A percentile compares a stretch with the other conserved stretches of the same genome.
These are phyloP conservation scores for Dryas iulia DNA, from an alignment of 1,140 invertebrate species.

Conservation along the genomic window DNA sequence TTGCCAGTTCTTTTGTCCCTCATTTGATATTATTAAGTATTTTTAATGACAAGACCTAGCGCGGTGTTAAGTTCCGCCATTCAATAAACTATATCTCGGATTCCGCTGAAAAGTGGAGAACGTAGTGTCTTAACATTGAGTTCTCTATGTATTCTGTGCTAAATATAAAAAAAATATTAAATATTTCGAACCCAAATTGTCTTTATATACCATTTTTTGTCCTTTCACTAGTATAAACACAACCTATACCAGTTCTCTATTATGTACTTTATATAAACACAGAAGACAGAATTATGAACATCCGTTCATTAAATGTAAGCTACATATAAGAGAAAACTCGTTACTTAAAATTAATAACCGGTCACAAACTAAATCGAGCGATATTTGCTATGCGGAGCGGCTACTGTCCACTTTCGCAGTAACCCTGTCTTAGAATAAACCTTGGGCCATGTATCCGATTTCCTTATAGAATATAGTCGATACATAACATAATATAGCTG, in stretches of 20 bases:
- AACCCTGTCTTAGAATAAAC: constrained; percentile 21
- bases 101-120: too few relatives aligned
- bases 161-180: too few relatives aligned
- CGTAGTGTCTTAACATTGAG: too few relatives aligned
- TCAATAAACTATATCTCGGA: too few relatives aligned
- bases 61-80: too few relatives aligned
- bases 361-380: constrained; percentile 39
- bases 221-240: too few relatives aligned
- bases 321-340: constrained; percentile 29
- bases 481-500: background rate
- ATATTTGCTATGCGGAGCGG: constrained; percentile 34
- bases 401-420: constrained; percentile 20
- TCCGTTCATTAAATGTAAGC: background rate
- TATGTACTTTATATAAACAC: background rate
- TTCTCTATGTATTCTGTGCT: too few relatives aligned
- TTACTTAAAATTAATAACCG: constrained; percentile 40
- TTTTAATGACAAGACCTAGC: too few relatives aligned
- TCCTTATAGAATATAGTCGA: constrained; percentile 31
- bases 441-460: constrained; percentile 39
- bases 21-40: too few relatives aligned
- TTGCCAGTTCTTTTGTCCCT: too few relatives aligned
- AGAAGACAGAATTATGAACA: background rate
- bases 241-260: background rate
- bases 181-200: too few relatives aligned
- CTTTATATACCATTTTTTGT: too few relatives aligned